Evolutionary conservation across 1,140 invertebrate genomes (phyloP).

Genomic region (Zaprionus ghesquierei): DNA sequence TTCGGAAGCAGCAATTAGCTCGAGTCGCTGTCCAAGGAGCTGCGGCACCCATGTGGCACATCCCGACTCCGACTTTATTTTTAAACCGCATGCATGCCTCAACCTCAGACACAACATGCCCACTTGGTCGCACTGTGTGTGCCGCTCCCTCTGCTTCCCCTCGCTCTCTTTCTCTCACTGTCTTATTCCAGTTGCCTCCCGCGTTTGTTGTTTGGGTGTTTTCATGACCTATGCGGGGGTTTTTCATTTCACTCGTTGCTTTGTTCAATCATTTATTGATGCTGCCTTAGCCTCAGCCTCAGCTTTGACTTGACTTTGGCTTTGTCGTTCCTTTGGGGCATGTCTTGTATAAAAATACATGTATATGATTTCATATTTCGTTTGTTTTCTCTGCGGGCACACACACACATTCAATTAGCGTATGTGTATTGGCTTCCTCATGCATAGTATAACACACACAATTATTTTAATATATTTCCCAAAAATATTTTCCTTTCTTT

Average conservation of each 20-base stretch:
- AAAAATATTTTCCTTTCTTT: conserved; percentile 50
- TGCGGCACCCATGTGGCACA: conserved; percentile 65
- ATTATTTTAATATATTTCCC: conserved; percentile 56
- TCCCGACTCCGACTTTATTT: conserved; percentile 52
- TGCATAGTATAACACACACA: conserved; percentile 44
- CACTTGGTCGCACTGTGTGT: conserved; percentile 42
- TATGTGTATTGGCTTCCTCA: conserved; percentile 38
- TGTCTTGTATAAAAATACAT: conserved; percentile 67
- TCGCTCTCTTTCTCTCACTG: conserved; percentile 5
- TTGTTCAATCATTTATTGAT: conserved; percentile 81
- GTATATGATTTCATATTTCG: conserved; percentile 51
- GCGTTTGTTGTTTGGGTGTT: conserved; percentile 55
- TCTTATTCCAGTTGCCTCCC: conserved; percentile 26
- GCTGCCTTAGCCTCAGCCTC: conserved; percentile 29
- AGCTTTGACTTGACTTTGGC: conserved; percentile 13
- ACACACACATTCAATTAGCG: conserved; percentile 40
- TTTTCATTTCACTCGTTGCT: conserved; percentile 61
- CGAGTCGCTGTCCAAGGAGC: conserved; percentile 13
- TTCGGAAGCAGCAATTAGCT: conserved; percentile 55
- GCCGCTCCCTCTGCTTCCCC: conserved; percentile 21
- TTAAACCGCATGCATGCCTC: conserved; percentile 73
- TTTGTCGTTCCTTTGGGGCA: conserved; percentile 71
- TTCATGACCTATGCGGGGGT: conserved; percentile 79
- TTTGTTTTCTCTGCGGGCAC: conserved; percentile 35
- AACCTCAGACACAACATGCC: conserved; percentile 35